Evolutionary conservation across 1,140 invertebrate species (phyloP), one percentile per base, ranked within the genome.

Genomic region (Physella acuta): DNA sequence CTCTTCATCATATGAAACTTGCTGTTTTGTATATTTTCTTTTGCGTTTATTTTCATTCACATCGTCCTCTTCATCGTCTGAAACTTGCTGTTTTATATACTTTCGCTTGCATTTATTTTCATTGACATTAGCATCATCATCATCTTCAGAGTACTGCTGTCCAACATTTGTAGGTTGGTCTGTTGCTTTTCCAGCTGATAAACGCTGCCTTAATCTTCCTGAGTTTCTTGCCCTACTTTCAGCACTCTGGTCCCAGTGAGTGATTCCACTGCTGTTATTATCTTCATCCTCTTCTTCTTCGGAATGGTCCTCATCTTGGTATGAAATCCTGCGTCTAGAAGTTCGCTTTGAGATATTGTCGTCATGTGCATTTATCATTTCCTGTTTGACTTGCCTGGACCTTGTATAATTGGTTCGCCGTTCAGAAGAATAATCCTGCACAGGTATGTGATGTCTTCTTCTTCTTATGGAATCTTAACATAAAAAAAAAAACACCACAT

Each of bases 241-340:
- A 1, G 49, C 36, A 0, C 59, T 17, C 1, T 51, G 59, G 0
- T 24, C 14, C 16, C 33, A 17, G 5, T 69, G n/a, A n/a, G n/a
- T n/a, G n/a, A 49, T 37, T 3, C 20, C 24, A 30, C 16, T 39
- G n/a, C 28, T 16, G 8, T 56, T 17, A n/a, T n/a, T 51, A 24
- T 69, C 26, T 52, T 69, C 58, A 69, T 52, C 53, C 24, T 60
- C 53, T 4, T 68, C 52, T 60, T 64, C 62, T 5, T 26, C 44
- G 33, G 62, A 64, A 5, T 64, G 62, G 8, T 64, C 62, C 30
- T 49, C 44, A n/a, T 64, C 62, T 31, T 51, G 26, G 36, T 28
- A 31, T 16, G 62, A 33, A 24, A 26, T 37, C 52, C 49, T 51
- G 28, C 49, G 26, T n/a, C 53, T 20, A 8, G 33, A 36, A 4